Base-by-base conservation (phyloP, 2,113 vertebrate genomes). In the Ranitomeya variabilis region DNA sequence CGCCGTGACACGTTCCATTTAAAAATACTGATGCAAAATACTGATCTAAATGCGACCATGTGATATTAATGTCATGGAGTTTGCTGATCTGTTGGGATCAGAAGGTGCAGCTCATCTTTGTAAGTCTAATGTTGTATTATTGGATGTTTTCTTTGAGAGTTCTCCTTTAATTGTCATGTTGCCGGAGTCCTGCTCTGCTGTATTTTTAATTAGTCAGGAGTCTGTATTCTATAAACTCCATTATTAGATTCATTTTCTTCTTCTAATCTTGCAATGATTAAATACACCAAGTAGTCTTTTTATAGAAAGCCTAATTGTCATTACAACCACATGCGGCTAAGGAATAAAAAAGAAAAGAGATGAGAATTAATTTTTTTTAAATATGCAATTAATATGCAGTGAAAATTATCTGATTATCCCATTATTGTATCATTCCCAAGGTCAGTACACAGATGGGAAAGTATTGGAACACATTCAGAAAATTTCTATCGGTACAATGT, bases 161-260 rank as follows among this genome's bases (percentile, higher is more conserved):
- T 74, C 14, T 37, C 31, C 71, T 74, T 80, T 57, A 80, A 83
- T 23, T 66, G 45, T 11, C 12, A 7, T 83, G 62, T 83, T 66
- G 82, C 52, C 6, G 23, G 52, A 77, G 71, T 78, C 71, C 0
- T n/a, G 77, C 86, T 2, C 26, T 10, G 67, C 59, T 10, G 51
- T 54, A 71, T 66, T 81, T 73, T 76, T 87, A 87, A 87, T 82
- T 82, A 81, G 51, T 73, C 78, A 23, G 64, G 79, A 69, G 86
- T 80, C 15, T 7, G 52, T 6, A 54, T 87, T 87, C 64, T 82
- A 73, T 82, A 82, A 71, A 67, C 67, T 54, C 45, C 66, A 62
- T 81, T 82, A 87, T 82, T 82, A 82, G 86, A 87, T 87, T 87
- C 79, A 31, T 87, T 87, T 87, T 71, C 82, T 62, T 87, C 79